Evolutionary conservation across 2,888 invertebrate genomes (phyloP).

Genomic region (Dicranocentrus wangi): DNA sequence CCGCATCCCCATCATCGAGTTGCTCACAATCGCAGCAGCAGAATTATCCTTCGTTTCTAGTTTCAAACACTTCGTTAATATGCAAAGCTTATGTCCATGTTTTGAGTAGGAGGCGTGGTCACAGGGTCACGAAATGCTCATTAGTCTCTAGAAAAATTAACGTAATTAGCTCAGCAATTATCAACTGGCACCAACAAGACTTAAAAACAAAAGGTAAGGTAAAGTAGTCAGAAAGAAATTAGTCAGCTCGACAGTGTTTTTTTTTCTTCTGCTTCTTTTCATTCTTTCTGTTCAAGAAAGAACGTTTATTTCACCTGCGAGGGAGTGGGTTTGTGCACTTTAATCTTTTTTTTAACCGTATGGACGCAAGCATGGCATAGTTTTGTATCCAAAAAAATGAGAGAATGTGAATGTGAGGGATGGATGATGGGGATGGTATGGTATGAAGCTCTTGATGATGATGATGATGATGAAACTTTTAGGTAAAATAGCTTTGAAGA

Average conservation of each 20-base stretch:
- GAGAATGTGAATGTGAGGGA: too few relatives aligned
- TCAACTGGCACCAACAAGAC: conserved; percentile 68
- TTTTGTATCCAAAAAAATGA: neutral
- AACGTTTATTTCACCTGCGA: neutral
- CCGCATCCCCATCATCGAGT: neutral
- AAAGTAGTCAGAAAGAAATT: conserved; percentile 41
- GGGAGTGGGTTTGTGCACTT: conserved; percentile 14
- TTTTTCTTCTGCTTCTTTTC: neutral
- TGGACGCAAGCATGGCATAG: neutral
- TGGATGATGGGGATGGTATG: too few relatives aligned
- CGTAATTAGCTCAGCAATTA: conserved; percentile 69
- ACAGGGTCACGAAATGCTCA: conserved; percentile 69
- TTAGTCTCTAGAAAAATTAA: conserved; percentile 69
- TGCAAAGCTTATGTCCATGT: conserved; percentile 64
- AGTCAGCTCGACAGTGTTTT: conserved; percentile 39
- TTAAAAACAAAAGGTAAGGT: conserved; percentile 58
- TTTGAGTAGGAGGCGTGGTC: conserved; percentile 65
- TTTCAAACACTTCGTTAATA: conserved; percentile 65
- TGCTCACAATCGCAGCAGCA: conserved; percentile 4
- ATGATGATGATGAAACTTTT: conserved; percentile 43
- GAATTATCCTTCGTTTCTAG: conserved; percentile 41
- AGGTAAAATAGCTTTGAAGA: conserved; percentile 46
- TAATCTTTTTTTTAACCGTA: neutral
- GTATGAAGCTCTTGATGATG: too few relatives aligned
- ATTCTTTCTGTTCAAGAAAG: conserved; percentile 15